These are phyloP conservation scores for Helleia helle DNA, from an alignment of 2,888 invertebrate genomes.

Conservation along the genomic window DNA sequence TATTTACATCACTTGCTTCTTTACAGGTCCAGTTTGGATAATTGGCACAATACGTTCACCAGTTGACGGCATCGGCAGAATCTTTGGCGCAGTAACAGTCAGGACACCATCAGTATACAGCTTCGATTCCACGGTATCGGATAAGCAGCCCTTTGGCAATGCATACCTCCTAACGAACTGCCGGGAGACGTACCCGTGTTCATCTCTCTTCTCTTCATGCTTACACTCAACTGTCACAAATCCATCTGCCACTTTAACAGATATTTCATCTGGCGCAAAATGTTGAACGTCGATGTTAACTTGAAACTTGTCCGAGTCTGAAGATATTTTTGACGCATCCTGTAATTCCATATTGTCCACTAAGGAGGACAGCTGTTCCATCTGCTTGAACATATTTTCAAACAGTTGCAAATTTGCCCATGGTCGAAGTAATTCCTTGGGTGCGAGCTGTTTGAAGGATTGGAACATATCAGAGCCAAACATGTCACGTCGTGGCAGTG, in stretches of 20 bases:
- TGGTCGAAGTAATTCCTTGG: constrained; percentile 28
- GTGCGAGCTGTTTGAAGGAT: constrained; percentile 26
- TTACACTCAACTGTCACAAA: constrained; percentile 82
- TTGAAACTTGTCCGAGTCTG: constrained; percentile 75
- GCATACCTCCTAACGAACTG: constrained; percentile 83
- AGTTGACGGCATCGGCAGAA: constrained; percentile 44
- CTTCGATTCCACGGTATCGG: constrained; percentile 80
- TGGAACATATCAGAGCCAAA: constrained; percentile 32
- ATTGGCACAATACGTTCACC: constrained; percentile 76
- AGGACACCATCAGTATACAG: constrained; percentile 85
- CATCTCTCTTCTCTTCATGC: constrained; percentile 83
- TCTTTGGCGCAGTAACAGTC: constrained; percentile 79
- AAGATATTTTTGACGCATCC: constrained; percentile 57
- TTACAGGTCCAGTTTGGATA: constrained; percentile 72
- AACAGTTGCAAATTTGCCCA: constrained; percentile 31
- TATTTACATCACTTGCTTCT: constrained; percentile 29
- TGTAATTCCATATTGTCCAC: constrained; percentile 50
- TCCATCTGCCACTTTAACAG: constrained; percentile 81
- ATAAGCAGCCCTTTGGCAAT: constrained; percentile 81
- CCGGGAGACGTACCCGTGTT: constrained; percentile 81
- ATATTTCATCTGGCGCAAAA: constrained; percentile 83
- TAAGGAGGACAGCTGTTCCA: constrained; percentile 41
- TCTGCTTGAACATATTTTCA: constrained; percentile 34
- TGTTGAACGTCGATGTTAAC: constrained; percentile 84
- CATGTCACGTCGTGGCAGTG: constrained; percentile 48